Percentiles rank a stretch among this genome's conserved stretches.
Conservation (phyloP, 2,888 invertebrate species). For the Thymelicus acteon region DNA sequence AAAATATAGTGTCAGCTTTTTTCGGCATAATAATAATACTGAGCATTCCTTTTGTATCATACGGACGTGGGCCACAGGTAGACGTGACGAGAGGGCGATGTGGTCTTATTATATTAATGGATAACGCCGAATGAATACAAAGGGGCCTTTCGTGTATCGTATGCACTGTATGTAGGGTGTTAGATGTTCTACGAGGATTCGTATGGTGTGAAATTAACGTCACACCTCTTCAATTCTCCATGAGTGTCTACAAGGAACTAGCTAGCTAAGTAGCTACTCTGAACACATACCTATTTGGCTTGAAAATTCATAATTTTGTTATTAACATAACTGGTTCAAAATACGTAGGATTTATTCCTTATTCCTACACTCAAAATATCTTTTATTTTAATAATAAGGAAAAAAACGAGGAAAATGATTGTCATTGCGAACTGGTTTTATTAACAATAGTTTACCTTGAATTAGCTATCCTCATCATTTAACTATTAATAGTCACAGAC, state of each 20-base stretch:
- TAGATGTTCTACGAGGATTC: conserved; percentile 53
- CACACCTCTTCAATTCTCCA: not conserved
- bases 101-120: conserved; percentile 83
- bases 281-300: too few species aligned
- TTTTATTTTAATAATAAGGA: conserved; percentile 41
- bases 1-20: conserved; percentile 77
- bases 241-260: too few species aligned
- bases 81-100: conserved; percentile 77
- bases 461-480: not conserved
- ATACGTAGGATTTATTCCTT: not conserved
- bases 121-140: conserved; percentile 79
- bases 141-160: conserved; percentile 75
- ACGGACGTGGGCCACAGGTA: conserved; percentile 74
- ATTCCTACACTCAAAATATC: conserved; percentile 35
- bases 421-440: not conserved
- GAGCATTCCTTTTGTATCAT: conserved; percentile 80
- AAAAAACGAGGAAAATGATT: conserved; percentile 5
- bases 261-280: not conserved
- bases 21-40: conserved; percentile 79
- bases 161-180: conserved; percentile 55
- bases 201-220: conserved; percentile 55
- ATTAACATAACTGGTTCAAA: too few species aligned
- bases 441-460: conserved; percentile 6
- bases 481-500: conserved; percentile 3
- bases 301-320: too few species aligned